Conservation (phyloP, 2,888 invertebrate species). For the Stomorhina lunata region DNA sequence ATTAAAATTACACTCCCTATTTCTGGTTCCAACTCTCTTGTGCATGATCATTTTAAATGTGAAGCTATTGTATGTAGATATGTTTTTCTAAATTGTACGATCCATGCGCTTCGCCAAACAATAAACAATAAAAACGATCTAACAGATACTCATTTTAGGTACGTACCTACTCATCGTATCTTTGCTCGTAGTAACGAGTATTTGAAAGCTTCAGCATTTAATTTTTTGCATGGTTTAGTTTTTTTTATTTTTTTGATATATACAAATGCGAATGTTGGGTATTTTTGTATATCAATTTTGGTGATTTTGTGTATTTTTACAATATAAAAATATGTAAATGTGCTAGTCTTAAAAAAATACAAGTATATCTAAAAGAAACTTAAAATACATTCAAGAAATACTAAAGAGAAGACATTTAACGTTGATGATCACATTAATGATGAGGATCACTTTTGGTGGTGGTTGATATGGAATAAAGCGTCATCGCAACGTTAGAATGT, state of each 20-base stretch:
- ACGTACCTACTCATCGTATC: neutral
- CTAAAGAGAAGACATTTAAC: constrained; percentile 16
- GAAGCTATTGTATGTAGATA: neutral
- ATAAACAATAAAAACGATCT: constrained; percentile 51
- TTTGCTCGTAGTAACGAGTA: constrained; percentile 13
- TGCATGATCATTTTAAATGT: neutral
- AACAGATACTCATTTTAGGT: constrained; percentile 19
- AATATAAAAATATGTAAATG: constrained; percentile 29
- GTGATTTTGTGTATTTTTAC: constrained; percentile 34
- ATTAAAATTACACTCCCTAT: constrained; percentile 47
- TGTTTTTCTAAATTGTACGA: constrained; percentile 27
- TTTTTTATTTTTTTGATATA: neutral
- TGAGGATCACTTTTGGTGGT: constrained; percentile 44
- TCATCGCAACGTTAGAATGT: neutral
- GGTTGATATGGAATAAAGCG: constrained; percentile 14
- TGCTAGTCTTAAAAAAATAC: constrained; percentile 22
- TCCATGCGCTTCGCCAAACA: constrained; percentile 45
- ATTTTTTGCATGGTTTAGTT: constrained; percentile 47
- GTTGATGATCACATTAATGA: neutral
- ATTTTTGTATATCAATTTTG: constrained; percentile 15
- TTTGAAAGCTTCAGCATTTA: constrained; percentile 45
- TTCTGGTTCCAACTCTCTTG: neutral
- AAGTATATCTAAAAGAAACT: neutral
- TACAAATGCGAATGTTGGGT: neutral
- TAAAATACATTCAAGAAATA: constrained; percentile 14